These are phyloP conservation scores for Neolamprologus toae DNA, from an alignment of 2,113 vertebrate species.

Conservation along the genomic window DNA sequence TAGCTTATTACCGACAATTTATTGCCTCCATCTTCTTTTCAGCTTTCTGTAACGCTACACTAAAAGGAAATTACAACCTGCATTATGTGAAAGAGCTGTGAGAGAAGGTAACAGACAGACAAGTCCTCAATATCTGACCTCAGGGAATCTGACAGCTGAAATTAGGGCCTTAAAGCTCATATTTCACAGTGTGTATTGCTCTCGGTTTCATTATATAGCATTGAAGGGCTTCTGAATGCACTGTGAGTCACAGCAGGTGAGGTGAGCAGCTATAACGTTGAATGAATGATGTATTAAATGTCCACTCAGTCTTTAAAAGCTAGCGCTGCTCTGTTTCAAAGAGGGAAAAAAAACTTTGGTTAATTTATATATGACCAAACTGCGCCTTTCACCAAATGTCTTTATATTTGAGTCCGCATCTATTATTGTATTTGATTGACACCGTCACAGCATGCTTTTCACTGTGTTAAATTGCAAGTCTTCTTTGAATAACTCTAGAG, in stretches of 20 bases:
- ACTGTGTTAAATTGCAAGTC: not conserved
- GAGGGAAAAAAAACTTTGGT: not conserved
- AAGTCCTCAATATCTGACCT: not conserved
- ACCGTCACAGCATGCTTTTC: not conserved
- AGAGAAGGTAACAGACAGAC: not conserved
- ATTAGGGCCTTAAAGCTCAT: not conserved
- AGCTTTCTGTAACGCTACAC: slow-evolving; percentile 15
- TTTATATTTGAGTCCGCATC: not conserved
- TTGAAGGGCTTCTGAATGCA: not conserved
- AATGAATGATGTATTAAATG: not conserved
- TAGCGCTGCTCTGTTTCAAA: not conserved
- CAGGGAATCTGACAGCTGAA: not conserved
- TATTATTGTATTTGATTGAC: not conserved
- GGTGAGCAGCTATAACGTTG: not conserved
- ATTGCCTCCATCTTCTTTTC: slow-evolving; percentile 18
- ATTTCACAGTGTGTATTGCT: not conserved
- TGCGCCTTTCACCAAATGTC: not conserved
- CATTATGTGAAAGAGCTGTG: not conserved
- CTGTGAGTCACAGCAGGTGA: not conserved
- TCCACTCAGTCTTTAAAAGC: not conserved
- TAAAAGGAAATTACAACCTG: slow-evolving; percentile 25
- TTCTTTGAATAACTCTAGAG: not conserved
- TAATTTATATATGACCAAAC: not conserved
- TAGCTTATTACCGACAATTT: slow-evolving; percentile 18
- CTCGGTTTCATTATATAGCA: not conserved